Evolutionary conservation across 2,888 invertebrate genomes (phyloP), one percentile per base, ranked within the genome.

Genomic region (Harmothoe impar): DNA sequence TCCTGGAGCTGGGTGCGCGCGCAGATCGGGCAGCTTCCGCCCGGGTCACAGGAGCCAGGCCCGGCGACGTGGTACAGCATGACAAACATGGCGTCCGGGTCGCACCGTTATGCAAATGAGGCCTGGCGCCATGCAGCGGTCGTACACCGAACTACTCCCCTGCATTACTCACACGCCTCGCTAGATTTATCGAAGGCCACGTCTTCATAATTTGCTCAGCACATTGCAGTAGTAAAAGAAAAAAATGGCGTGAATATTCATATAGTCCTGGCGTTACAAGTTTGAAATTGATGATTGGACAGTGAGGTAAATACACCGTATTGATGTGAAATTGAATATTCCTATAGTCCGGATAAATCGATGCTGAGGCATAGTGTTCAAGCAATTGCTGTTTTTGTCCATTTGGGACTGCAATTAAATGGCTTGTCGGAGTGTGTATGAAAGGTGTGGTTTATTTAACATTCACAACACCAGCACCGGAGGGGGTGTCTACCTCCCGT

Each of bases 1-100:
- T 81, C 81, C 81, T 33, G 81, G 0, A 81, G 81, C 25, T 35
- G 43, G 81, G 81, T 15, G 33, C 81, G 81, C 20, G 81, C 81
- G 43, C 35, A 20, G 81, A 33, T 33, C 43, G 81, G 81, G 12
- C 43, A 17, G 81, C 81, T 81, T 81, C 81, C 81, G 81, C 35
- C 17, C 23, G 31, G 81, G 81, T 81, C 81, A 81, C 81, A 81
- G 25, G 25, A 81, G 81, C 81, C 81, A 17, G 15, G 35, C 10
- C 35, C 43, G 15, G 43, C 81, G 15, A 81, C 81, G 81, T 81
- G 81, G 25, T n/a, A 35, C n/a, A 1, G 81, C 81, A 81, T 81
- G 81, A 43, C 43, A 81, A 81, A 81, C 43, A 43, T 43, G 81
- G 81, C 35, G 23, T 0, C 35, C 81, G 7, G 81, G 81, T 43